Evolutionary conservation across 53 echinoderm and acorn worm genomes (phyloP), one percentile per base, ranked within the genome.

Genomic region (Antedon mediterranea): DNA sequence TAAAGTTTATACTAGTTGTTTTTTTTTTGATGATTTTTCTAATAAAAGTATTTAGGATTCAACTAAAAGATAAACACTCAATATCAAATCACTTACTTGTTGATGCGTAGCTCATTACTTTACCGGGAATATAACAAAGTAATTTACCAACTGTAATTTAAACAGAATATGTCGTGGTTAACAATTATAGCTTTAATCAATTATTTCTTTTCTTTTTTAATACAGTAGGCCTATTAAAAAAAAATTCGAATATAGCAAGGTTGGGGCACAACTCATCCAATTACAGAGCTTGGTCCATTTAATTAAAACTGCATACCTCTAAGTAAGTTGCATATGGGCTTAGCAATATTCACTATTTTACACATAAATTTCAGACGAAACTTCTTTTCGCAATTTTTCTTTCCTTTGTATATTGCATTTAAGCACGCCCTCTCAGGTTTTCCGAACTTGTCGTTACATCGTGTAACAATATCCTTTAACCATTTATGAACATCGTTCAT

Each of bases 401-500:
- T 81, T 3, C 71, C 85, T 30, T 71, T 71, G 0, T 74, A 28
- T n/a, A 89, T 43, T 27, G 78, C 76, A 23, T 74, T 31, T 11
- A 78, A 43, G 75, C 93, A 93, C 28, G 78, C 76, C 18, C 30
- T 32, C n/a, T 81, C 81, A 0, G 91, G 91, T 5, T 30, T 37
- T 0, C 84, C 87, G 75, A 91, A 75, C 0, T 32, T 78, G 30
- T 85, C 82, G 28, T 89, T 87, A 76, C 94, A 94, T 0, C 20
- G 72, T 26, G 80, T 72, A 32, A 87, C 85, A 80, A 83, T 79
- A 27, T 78, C 33, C 5, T 72, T 75, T 31, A 94, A 31, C 94
- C 94, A 94, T 34, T 91, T 82, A 29, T 87, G 85, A 28, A 89
- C 79, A 30, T 72, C 80, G 42, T 83, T 72, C 32, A 89, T 84